phyloP scores from a whole-genome alignment of 2,888 invertebrate genomes.

The Himalopsyche japonica region DNA sequence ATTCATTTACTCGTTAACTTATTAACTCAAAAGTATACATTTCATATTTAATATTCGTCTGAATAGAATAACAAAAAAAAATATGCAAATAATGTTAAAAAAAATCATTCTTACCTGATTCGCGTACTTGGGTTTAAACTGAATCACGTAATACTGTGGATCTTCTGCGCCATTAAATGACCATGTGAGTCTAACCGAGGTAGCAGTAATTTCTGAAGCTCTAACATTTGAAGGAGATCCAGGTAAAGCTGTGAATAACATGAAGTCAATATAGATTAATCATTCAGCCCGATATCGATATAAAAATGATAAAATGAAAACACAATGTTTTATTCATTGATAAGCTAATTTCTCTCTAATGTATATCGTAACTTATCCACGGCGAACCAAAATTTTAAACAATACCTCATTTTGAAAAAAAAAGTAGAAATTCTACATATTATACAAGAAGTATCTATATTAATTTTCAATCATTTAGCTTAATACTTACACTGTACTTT shows the following conservation, averaged over 20 bases:
- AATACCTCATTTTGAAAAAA: no score
- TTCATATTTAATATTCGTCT: no score
- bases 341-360: no score
- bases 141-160: slow-evolving; percentile 94
- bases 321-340: no score
- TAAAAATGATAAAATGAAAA: no score
- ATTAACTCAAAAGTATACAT: no score
- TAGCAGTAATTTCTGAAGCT: slow-evolving; percentile 91
- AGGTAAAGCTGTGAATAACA: slow-evolving; percentile 73
- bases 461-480: neutral
- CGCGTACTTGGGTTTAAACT: slow-evolving; percentile 94
- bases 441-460: neutral
- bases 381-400: no score
- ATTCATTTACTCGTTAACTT: no score
- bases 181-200: slow-evolving; percentile 92
- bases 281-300: neutral
- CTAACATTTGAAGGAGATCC: slow-evolving; percentile 87
- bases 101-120: slow-evolving; percentile 67
- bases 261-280: neutral
- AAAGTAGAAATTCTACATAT: neutral
- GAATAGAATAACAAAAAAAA: no score
- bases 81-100: no score
- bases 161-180: slow-evolving; percentile 86
- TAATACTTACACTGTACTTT: slow-evolving; percentile 89
- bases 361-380: no score